Evolutionary conservation across 2,888 invertebrate species (phyloP).

Genomic region (Tenodera sinensis): DNA sequence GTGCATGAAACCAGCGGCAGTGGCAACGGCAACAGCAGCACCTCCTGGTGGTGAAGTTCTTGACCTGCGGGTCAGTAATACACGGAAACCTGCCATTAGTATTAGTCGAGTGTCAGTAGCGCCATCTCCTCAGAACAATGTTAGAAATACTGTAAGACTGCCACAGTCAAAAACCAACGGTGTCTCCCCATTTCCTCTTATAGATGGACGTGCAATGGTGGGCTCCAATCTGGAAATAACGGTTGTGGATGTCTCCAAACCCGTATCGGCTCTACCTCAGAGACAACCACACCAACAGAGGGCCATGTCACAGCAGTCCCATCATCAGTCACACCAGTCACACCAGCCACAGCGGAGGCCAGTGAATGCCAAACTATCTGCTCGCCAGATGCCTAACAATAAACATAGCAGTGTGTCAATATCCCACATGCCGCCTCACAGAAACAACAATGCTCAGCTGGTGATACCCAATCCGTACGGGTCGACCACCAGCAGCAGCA

Average conservation of each 20-base stretch:
- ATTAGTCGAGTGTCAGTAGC: constrained; percentile 51
- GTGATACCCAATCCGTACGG: constrained; percentile 21
- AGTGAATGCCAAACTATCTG: not conserved
- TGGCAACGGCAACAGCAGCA: too few species aligned
- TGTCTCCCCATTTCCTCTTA: constrained; percentile 38
- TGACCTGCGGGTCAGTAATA: constrained; percentile 58
- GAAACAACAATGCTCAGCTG: not conserved
- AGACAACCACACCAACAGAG: constrained; percentile 22
- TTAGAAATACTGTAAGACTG: constrained; percentile 25
- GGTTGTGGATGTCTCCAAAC: constrained; percentile 52
- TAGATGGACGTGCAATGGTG: constrained; percentile 49
- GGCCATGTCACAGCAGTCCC: constrained; percentile 30
- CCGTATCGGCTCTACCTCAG: not conserved
- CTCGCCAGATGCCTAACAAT: constrained; percentile 9
- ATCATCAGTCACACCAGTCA: too few species aligned
- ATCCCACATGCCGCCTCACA: not conserved
- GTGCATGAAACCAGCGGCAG: not conserved
- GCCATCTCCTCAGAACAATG: constrained; percentile 25
- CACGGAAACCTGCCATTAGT: constrained; percentile 46
- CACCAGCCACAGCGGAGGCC: constrained; percentile 19
- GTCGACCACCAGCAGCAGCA: not conserved
- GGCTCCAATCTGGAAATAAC: constrained; percentile 71
- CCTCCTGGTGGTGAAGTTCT: constrained; percentile 52
- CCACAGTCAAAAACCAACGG: constrained; percentile 32
- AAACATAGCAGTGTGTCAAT: not conserved